phyloP scores from a whole-genome alignment of 2,888 invertebrate species.

The Flabesymbios commensalis region DNA sequence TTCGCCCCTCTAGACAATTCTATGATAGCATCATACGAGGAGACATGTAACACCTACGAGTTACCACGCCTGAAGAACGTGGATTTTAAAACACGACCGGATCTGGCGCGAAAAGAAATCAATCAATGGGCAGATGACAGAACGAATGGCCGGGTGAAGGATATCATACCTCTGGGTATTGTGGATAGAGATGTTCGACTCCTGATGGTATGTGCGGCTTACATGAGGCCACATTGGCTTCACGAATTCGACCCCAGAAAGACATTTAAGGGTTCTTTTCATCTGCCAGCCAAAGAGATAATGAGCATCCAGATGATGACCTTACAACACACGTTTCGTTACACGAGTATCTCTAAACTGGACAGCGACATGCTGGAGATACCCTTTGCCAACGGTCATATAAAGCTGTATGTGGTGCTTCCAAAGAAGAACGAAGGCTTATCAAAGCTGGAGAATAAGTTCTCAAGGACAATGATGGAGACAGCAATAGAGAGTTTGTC shows the following conservation, averaged over 20 bases:
- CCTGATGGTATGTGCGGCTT: slow-evolving; percentile 31
- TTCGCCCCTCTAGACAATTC: slow-evolving; percentile 29
- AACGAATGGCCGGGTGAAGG: slow-evolving; percentile 33
- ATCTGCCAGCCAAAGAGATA: slow-evolving; percentile 31
- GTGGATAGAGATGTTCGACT: slow-evolving; percentile 34
- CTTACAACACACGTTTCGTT: slow-evolving; percentile 26
- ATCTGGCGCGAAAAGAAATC: slow-evolving; percentile 36
- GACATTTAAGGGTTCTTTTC: slow-evolving; percentile 28
- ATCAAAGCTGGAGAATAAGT: slow-evolving; percentile 32
- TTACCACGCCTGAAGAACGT: slow-evolving; percentile 31
- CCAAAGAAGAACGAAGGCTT: slow-evolving; percentile 35
- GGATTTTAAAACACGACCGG: slow-evolving; percentile 32
- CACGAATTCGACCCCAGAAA: slow-evolving; percentile 34
- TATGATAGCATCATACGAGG: slow-evolving; percentile 28
- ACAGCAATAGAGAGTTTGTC: slow-evolving; percentile 20
- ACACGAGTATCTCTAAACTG: slow-evolving; percentile 23
- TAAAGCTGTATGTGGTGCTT: slow-evolving; percentile 31
- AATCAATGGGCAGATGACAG: slow-evolving; percentile 37
- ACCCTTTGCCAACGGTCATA: slow-evolving; percentile 32
- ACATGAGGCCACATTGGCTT: slow-evolving; percentile 31
- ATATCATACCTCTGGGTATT: slow-evolving; percentile 34
- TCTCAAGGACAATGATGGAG: slow-evolving; percentile 31
- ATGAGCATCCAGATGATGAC: slow-evolving; percentile 36
- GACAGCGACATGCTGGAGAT: slow-evolving; percentile 35
- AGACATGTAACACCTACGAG: slow-evolving; percentile 30